phyloP scores from a whole-genome alignment of 2,113 vertebrate genomes.

The Sakesphorus luctuosus region DNA sequence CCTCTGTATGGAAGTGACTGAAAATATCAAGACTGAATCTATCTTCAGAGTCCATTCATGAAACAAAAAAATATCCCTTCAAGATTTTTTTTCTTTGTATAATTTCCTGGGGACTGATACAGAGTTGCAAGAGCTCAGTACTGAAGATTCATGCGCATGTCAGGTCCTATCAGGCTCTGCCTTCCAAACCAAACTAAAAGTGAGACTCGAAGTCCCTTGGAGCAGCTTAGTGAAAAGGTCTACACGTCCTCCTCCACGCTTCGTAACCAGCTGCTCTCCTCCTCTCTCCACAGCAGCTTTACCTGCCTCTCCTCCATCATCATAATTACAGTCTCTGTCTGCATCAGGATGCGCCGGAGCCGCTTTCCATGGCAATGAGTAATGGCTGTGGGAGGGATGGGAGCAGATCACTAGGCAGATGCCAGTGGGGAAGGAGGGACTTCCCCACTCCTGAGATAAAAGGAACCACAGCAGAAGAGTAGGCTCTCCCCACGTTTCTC shows the following conservation, averaged over 20 bases:
- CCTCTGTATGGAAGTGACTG: not conserved
- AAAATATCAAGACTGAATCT: not conserved
- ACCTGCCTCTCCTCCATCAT: slow-evolving; percentile 11
- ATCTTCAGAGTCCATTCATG: not conserved
- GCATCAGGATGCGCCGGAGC: not conserved
- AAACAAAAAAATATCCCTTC: not conserved
- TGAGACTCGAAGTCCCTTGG: not conserved
- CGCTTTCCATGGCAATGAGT: not conserved
- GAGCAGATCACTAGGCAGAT: not conserved
- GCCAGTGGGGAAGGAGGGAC: not conserved
- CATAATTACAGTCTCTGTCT: not conserved
- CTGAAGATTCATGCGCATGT: rapidly evolving
- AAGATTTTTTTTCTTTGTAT: rapidly evolving
- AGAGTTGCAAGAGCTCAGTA: not conserved
- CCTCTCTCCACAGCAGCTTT: not conserved
- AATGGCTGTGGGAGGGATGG: not conserved
- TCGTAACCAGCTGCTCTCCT: not conserved
- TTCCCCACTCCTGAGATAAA: not conserved
- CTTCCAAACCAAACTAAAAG: not conserved
- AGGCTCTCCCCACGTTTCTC: not conserved
- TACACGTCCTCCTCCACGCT: rapidly evolving
- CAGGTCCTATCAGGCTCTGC: not conserved
- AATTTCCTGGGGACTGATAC: not conserved
- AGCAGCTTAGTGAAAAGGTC: not conserved
- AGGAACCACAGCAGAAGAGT: not conserved